Percentiles rank a stretch among this genome's conserved stretches.
Conservation (phyloP, 2,888 invertebrate species). For the Leucoma salicis region DNA sequence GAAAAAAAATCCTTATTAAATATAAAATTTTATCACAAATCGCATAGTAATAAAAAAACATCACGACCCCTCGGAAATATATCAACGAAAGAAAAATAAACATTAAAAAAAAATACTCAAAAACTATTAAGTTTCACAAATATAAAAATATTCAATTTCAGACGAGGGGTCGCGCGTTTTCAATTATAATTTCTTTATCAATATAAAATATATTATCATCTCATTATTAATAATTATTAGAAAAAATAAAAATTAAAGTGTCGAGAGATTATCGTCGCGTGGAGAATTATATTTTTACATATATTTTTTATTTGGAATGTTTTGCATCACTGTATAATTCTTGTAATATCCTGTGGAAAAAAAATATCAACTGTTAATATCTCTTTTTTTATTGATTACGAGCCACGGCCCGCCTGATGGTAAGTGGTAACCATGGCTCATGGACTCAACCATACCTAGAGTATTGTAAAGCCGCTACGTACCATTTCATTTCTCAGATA, state of each 20-base stretch:
- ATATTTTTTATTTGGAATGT: slow-evolving; percentile 64
- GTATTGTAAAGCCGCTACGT: too few relatives aligned
- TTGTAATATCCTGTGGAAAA: slow-evolving; percentile 63
- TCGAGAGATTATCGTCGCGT: slow-evolving; percentile 70
- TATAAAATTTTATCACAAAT: slow-evolving; percentile 25
- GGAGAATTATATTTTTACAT: slow-evolving; percentile 44
- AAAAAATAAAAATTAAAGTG: slow-evolving; percentile 44
- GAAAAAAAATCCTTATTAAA: neutral
- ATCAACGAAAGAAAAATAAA: slow-evolving; percentile 11
- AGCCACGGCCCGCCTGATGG: too few relatives aligned
- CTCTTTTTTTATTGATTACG: neutral
- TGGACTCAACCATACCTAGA: too few relatives aligned
- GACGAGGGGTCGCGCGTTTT: slow-evolving; percentile 20
- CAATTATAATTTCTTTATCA: slow-evolving; percentile 10
- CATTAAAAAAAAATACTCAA: slow-evolving; percentile 21
- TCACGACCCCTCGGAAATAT: slow-evolving; percentile 20
- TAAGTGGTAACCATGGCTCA: too few relatives aligned
- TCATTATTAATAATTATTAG: slow-evolving; percentile 29
- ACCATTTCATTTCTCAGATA: neutral
- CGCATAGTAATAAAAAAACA: slow-evolving; percentile 29
- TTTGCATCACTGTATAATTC: slow-evolving; percentile 72
- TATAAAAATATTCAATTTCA: slow-evolving; percentile 12
- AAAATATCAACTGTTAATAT: slow-evolving; percentile 7
- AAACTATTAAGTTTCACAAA: slow-evolving; percentile 10
- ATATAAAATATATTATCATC: slow-evolving; percentile 37